Evolutionary conservation across 2,113 vertebrate species (phyloP).

Genomic region (Chamaea fasciata): DNA sequence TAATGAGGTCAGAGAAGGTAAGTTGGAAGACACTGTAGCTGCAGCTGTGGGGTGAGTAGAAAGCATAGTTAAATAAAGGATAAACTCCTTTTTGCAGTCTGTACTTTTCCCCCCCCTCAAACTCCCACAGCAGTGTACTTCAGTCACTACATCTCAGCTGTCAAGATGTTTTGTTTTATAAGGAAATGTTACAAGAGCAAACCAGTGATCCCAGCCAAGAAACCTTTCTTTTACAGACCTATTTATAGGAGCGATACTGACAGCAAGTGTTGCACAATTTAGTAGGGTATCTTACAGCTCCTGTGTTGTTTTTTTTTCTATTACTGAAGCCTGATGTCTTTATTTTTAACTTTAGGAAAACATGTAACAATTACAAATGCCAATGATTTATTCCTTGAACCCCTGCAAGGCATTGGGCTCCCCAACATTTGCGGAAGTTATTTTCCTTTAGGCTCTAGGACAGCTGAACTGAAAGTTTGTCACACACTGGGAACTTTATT

Average conservation of each 20-base stretch:
- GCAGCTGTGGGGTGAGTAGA: neutral
- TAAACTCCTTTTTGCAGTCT: neutral
- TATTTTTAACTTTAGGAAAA: neutral
- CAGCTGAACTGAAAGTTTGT: neutral
- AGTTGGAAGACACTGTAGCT: neutral
- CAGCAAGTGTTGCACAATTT: neutral
- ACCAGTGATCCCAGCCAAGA: neutral
- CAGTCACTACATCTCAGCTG: neutral
- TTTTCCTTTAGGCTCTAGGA: neutral
- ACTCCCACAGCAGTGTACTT: neutral
- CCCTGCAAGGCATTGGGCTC: neutral
- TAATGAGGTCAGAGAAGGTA: neutral
- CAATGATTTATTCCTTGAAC: too few species aligned
- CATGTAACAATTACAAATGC: neutral
- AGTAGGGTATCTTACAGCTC: neutral
- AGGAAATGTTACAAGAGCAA: neutral
- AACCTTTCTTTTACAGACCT: neutral
- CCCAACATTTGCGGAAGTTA: accelerated
- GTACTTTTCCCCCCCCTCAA: neutral
- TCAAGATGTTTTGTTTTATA: neutral
- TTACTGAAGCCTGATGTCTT: neutral
- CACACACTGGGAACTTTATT: neutral
- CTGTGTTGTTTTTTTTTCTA: neutral
- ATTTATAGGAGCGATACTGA: neutral
- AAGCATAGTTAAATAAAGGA: neutral